Conservation (phyloP, 2,888 invertebrate species). For the Sericinus montela region DNA sequence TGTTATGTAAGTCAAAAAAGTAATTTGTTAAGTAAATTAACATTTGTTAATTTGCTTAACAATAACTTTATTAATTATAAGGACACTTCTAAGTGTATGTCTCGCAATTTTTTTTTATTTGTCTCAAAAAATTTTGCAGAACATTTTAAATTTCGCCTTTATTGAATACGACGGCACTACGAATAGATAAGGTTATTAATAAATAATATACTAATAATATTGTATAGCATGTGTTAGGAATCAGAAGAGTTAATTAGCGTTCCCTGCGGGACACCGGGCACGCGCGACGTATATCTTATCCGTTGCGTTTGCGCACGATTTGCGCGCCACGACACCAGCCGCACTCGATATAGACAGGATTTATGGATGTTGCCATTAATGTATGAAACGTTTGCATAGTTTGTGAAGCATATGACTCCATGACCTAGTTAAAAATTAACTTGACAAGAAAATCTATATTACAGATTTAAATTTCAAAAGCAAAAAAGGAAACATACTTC, state of each 20-base stretch:
- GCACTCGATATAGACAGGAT: slow-evolving; percentile 33
- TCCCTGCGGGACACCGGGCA: slow-evolving; percentile 63
- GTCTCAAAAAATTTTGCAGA: too few species aligned
- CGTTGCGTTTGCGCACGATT: slow-evolving; percentile 39
- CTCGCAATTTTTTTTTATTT: too few species aligned
- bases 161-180: slow-evolving; percentile 16
- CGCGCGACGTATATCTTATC: slow-evolving; percentile 65
- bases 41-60: too few species aligned
- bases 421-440: too few species aligned
- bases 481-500: too few species aligned
- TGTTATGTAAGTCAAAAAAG: too few species aligned
- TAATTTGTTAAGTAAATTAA: too few species aligned
- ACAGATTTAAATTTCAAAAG: too few species aligned
- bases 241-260: slow-evolving; percentile 75
- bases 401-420: background rate
- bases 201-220: too few species aligned
- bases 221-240: slow-evolving; percentile 49
- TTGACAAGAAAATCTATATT: too few species aligned
- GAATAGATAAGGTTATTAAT: slow-evolving; percentile 42
- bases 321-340: slow-evolving; percentile 40
- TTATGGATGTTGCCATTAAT: slow-evolving; percentile 26
- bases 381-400: slow-evolving; percentile 2
- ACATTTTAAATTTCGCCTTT: background rate
- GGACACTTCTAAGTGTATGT: too few species aligned
- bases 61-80: too few species aligned